phyloP scores from a whole-genome alignment of 2,888 invertebrate species.

The Thereva nobilitata region DNA sequence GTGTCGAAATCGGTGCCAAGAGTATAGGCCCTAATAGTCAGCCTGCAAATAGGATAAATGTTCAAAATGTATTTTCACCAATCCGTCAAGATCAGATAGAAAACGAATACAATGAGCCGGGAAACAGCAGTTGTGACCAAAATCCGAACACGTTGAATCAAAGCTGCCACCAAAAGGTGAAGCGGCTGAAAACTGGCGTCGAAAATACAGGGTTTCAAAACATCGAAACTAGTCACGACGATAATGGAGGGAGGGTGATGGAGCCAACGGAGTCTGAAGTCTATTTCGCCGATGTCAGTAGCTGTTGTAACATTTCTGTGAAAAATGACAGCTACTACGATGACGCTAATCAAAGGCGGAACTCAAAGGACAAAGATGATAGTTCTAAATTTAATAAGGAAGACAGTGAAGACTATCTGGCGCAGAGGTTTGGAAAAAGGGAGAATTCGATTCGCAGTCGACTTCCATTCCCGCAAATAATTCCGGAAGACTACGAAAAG shows the following conservation, averaged over 20 bases:
- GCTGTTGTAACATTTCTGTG: conserved; percentile 77
- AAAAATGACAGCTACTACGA: conserved; percentile 60
- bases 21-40: conserved; percentile 51
- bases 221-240: conserved; percentile 60
- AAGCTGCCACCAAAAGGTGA: conserved; percentile 44
- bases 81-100: conserved; percentile 42
- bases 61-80: conserved; percentile 57
- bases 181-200: conserved; percentile 62
- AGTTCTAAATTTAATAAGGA: conserved; percentile 38
- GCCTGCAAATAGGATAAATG: conserved; percentile 54
- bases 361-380: conserved; percentile 40
- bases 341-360: conserved; percentile 46
- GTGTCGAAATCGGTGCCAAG: conserved; percentile 60
- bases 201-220: conserved; percentile 79
- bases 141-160: conserved; percentile 46
- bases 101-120: conserved; percentile 54
- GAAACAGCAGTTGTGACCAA: conserved; percentile 45
- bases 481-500: conserved; percentile 55
- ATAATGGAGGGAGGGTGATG: conserved; percentile 45
- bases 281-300: conserved; percentile 84
- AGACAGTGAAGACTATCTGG: conserved; percentile 64
- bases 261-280: conserved; percentile 79
- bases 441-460: conserved; percentile 66
- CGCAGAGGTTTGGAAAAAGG: conserved; percentile 62
- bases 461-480: conserved; percentile 61